Evolutionary conservation across 1,140 invertebrate species (phyloP).

Genomic region (Batillaria attramentaria): DNA sequence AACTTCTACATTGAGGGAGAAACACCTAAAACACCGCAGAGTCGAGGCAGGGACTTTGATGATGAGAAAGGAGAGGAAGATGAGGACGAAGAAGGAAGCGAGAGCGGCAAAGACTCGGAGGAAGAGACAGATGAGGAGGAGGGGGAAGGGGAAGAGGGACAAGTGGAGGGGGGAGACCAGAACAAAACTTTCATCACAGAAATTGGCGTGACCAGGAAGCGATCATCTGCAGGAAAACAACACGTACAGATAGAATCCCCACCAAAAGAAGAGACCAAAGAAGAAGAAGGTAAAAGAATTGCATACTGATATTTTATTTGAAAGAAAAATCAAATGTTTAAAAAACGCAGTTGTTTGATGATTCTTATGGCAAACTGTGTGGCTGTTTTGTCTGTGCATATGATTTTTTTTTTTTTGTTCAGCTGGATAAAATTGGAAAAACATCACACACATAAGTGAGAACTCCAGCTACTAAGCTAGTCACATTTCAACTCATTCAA

Average conservation of each 20-base stretch:
- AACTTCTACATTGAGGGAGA: conserved; percentile 28
- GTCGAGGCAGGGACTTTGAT: not conserved
- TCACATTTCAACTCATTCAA: no score
- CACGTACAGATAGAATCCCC: not conserved
- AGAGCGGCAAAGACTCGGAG: not conserved
- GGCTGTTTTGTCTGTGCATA: no score
- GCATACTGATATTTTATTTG: no score
- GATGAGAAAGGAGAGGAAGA: conserved; percentile 10
- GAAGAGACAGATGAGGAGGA: conserved; percentile 27
- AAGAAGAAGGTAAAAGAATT: conserved; percentile 19
- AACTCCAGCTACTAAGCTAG: no score
- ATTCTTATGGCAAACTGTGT: no score
- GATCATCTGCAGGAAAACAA: not conserved
- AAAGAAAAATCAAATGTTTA: no score
- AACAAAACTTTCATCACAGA: conserved; percentile 23
- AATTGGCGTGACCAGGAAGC: not conserved
- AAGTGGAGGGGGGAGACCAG: not conserved
- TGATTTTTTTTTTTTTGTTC: no score
- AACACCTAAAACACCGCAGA: conserved; percentile 19
- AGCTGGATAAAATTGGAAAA: no score
- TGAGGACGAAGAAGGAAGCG: not conserved
- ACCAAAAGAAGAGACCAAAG: not conserved
- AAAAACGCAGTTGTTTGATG: no score
- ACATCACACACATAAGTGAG: no score
- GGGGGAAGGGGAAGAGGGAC: conserved; percentile 26